Evolutionary conservation across 37 sponge, comb jelly and placozoan genomes (phyloP).

Genomic region (Oscarella lobularis): DNA sequence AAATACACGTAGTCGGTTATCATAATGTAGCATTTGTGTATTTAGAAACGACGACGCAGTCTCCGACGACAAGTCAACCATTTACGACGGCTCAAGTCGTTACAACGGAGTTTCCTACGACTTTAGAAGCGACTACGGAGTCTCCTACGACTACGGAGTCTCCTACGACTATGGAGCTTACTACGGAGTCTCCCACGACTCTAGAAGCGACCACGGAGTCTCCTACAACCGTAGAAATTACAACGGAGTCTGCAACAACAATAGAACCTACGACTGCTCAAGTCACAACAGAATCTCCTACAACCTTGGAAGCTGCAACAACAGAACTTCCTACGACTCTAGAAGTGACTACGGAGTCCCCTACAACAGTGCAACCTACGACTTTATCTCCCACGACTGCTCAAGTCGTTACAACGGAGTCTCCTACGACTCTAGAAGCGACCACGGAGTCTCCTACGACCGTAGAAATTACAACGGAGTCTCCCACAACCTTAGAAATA

Average conservation of each 20-base stretch:
- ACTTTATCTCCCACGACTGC: neutral
- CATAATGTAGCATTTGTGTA: too few species aligned
- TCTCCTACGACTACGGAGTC: neutral
- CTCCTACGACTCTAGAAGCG: neutral
- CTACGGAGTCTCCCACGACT: neutral
- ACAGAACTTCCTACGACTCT: too few species aligned
- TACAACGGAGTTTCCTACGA: neutral
- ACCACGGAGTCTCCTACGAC: neutral
- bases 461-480: neutral
- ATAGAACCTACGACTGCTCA: too few species aligned
- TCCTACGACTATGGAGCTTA: neutral
- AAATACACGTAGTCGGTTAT: too few species aligned
- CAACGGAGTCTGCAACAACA: too few species aligned
- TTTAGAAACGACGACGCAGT: too few species aligned
- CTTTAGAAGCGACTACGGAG: neutral
- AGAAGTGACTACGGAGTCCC: too few species aligned
- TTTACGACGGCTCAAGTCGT: neutral
- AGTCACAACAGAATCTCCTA: too few species aligned
- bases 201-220: neutral
- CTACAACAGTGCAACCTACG: neutral
- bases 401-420: neutral
- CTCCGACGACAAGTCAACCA: neutral
- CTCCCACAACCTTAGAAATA: neutral
- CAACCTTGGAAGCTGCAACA: too few species aligned
- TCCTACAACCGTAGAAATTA: too few species aligned